Evolutionary conservation across 1,140 invertebrate species (phyloP).

Genomic region (Reticulitermes speratus): DNA sequence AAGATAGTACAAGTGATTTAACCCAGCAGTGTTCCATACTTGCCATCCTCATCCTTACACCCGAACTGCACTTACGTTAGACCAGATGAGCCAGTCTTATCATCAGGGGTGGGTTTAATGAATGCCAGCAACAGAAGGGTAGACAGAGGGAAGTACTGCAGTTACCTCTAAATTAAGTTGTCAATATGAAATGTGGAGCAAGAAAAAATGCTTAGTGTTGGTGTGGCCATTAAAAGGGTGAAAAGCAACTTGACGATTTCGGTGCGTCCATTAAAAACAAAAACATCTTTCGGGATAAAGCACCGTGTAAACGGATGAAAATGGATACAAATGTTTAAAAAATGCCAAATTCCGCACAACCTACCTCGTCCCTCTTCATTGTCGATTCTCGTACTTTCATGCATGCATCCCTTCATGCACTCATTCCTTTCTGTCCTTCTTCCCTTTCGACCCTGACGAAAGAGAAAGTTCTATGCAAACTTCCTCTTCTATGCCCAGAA

Average conservation of each 20-base stretch:
- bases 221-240: not conserved
- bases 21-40: not conserved
- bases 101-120: not conserved
- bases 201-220: not conserved
- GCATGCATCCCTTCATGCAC: too few species aligned
- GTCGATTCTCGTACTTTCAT: too few species aligned
- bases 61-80: not conserved
- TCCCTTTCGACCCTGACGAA: too few species aligned
- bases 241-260: not conserved
- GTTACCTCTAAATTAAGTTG: conserved; percentile 3
- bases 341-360: too few species aligned
- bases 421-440: too few species aligned
- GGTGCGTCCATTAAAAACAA: not conserved
- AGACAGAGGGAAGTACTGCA: not conserved
- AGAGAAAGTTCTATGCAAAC: too few species aligned
- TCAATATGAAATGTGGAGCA: not conserved
- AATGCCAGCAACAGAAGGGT: not conserved
- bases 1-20: not conserved
- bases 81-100: not conserved
- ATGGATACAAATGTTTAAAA: too few species aligned
- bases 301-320: too few species aligned
- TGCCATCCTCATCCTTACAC: not conserved
- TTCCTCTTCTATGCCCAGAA: too few species aligned
- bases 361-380: too few species aligned
- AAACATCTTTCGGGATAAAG: too few species aligned